Evolutionary conservation across 2,113 vertebrate genomes (phyloP).

Genomic region (Heloderma charlesbogerti): DNA sequence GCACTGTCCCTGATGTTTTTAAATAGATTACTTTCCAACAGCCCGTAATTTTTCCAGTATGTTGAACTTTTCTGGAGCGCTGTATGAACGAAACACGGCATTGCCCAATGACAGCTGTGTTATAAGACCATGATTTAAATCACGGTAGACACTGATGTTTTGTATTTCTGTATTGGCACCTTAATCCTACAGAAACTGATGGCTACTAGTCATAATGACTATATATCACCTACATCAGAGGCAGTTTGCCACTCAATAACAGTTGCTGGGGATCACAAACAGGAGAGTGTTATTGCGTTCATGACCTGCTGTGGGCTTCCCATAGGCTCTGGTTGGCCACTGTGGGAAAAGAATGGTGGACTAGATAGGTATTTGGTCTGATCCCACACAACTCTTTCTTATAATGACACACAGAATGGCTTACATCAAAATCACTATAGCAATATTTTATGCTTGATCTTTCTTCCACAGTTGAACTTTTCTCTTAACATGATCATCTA

Average conservation of each 20-base stretch:
- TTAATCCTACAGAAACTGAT: not conserved
- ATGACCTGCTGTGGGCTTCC: too few relatives aligned
- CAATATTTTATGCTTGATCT: not conserved
- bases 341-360: too few relatives aligned
- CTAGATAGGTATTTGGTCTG: too few relatives aligned
- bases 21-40: slow-evolving; percentile 34
- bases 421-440: not conserved
- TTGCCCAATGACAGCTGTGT: slow-evolving; percentile 12
- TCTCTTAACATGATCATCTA: not conserved
- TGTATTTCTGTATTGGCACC: not conserved
- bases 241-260: too few relatives aligned
- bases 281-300: too few relatives aligned
- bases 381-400: too few relatives aligned
- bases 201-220: not conserved
- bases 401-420: not conserved
- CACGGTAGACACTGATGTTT: not conserved
- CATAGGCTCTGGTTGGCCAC: too few relatives aligned
- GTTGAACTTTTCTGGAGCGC: slow-evolving; percentile 28
- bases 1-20: slow-evolving; percentile 46
- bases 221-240: too few relatives aligned
- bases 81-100: not conserved
- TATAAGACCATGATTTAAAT: not conserved
- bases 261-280: too few relatives aligned
- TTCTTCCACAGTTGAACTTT: not conserved
- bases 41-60: not conserved